Conservation (phyloP, 2,113 vertebrate genomes). For the Bambusicola thoracicus region DNA sequence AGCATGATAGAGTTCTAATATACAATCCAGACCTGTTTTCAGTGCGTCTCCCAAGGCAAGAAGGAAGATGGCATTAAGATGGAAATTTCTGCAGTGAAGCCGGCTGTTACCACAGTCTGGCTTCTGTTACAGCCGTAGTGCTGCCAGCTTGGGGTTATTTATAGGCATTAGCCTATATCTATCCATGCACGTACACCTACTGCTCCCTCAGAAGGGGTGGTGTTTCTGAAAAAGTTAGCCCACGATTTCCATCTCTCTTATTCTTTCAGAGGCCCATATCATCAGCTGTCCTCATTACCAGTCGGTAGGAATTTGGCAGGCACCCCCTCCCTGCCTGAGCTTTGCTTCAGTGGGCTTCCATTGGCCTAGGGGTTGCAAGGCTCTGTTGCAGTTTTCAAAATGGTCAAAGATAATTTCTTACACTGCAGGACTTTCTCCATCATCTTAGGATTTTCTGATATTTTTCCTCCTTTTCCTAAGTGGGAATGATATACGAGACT, state of each 20-base stretch:
- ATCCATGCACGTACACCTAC: not conserved
- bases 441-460: not conserved
- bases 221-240: conserved; percentile 38
- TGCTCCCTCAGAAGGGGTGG: conserved; percentile 31
- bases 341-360: not conserved
- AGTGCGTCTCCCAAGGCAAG: not conserved
- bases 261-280: conserved; percentile 10
- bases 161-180: conserved; percentile 24
- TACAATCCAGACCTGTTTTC: conserved; percentile 15
- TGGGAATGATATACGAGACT: not conserved
- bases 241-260: not conserved
- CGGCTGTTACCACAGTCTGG: conserved; percentile 28
- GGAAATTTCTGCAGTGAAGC: conserved; percentile 42
- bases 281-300: conserved; percentile 3
- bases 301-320: not conserved
- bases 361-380: not conserved
- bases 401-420: not conserved
- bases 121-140: not conserved
- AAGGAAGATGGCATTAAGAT: conserved; percentile 42
- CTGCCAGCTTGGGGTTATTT: conserved; percentile 41
- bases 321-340: not conserved
- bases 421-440: not conserved
- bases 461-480: not conserved
- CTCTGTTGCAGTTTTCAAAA: not conserved
- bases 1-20: not conserved